Base-by-base conservation (phyloP, 2,797 vertebrate species). In the Morus bassanus region DNA sequence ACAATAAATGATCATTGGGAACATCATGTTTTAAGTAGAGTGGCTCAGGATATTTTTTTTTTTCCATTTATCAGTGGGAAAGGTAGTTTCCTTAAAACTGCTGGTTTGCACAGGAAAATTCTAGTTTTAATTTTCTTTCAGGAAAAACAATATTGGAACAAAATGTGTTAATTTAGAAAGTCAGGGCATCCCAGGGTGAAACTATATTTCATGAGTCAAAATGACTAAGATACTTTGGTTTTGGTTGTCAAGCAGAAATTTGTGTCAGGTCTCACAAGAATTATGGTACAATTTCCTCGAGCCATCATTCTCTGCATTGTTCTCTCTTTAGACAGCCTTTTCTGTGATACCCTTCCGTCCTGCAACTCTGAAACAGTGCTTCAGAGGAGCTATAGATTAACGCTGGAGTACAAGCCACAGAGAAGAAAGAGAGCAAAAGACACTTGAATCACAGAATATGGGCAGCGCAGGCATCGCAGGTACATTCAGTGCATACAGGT, bases 1-100 rank as follows among this genome's bases (percentile, higher is more conserved):
- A 54, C 22, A 95, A 96, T 96, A 97, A 95, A 96, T 45, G 28
- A 83, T 80, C 28, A 85, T 89, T 93, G 94, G 78, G 65, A 93
- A 83, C 28, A 50, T 79, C 7, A 88, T 56, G 59, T 77, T 95
- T 93, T 64, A 91, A 64, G 45, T 27, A 93, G 48, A 87, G 21
- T 87, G 95, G 22, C 83, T 91, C 53, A 43, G 54, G 57, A 77
- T 48, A 28, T 33, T 76, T 78, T 56, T 85, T 81, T 68, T 78
- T 88, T 72, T 51, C n/a, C 18, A 67, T 77, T 84, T 80, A 77
- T 85, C 64, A 77, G 24, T 72, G 23, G 70, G 31, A 88, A 87
- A 88, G 37, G 13, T 3, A 51, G 37, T 48, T 91, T 72, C 46
- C 28, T 87, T 89, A 60, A 74, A 92, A 89, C 24, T 43, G n/a